Base-by-base conservation (phyloP, 35 echinoderm and acorn worm genomes). In the Stichopus chloronotus region DNA sequence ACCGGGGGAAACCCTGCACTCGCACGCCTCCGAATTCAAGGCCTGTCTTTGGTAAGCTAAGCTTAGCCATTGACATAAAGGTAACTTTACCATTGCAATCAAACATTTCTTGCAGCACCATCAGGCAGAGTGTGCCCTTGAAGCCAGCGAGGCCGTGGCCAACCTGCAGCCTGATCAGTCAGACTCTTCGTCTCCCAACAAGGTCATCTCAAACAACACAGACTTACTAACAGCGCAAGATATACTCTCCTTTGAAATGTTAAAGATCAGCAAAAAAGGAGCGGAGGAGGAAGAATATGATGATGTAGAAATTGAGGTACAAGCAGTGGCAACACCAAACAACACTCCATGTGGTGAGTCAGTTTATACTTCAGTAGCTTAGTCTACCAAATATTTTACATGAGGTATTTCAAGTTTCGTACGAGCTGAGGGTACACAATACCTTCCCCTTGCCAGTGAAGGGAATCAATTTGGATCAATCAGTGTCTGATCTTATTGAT, bases 261-360 rank as follows among this genome's bases (percentile, higher is more conserved):
- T 98, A 59, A 98, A 92, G 71, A 96, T 96, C 10, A 92, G 72
- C 8, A 59, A 24, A 54, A 77, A 88, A 56, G 88, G 13, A 55
- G 56, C 9, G 25, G 9, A 21, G 16, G 88, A 95, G 14, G 96
- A 81, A 4, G 86, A 79, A 11, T 84, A 87, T 12, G 83, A 91
- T 90, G 92, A 58, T 11, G 86, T 57, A 5, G 72, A 76, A 9
- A 90, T 86, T 63, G 87, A 25, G 14, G 92, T 72, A 52, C 86
- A 92, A 21, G 83, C 86, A 9, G 90, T 91, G 22, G 78, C 93
- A 21, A 99, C 97, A 53, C 97, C 97, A 90, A 96, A 99, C 93
- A 99, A 99, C 78, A 99, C 97, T 5, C 97, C 97, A 8, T 90
- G 94, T 54, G 97, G 97, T 96, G 56, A 85, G 97, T 93, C 43